These are phyloP conservation scores for Phenganax stokvisi DNA, from an alignment of 92 coral and sea anemone species.

Conservation along the genomic window DNA sequence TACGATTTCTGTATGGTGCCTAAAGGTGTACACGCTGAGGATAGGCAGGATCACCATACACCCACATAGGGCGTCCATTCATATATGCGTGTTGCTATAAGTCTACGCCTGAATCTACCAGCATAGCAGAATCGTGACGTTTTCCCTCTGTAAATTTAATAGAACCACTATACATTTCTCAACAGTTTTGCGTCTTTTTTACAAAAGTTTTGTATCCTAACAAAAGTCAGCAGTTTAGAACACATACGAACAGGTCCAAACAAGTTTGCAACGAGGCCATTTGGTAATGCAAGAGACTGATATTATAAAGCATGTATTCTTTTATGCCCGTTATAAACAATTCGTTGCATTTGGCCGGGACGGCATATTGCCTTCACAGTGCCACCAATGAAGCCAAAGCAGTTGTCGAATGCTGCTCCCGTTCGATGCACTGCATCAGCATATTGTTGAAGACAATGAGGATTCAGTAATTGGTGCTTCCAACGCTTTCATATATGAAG, in stretches of 20 bases:
- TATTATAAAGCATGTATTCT: conserved; percentile 5
- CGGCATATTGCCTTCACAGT: background rate
- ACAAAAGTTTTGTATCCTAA: too few relatives aligned
- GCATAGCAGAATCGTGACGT: background rate
- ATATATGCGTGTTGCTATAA: conserved; percentile 1
- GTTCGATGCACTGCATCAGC: conserved; percentile 19
- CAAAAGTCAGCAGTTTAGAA: too few relatives aligned
- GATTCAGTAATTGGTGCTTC: conserved; percentile 1
- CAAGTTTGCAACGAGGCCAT: conserved; percentile 14
- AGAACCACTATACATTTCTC: too few relatives aligned
- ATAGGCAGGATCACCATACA: conserved; percentile 10
- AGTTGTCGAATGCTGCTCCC: conserved; percentile 19
- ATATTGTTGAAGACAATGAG: conserved; percentile 16
- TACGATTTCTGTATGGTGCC: too few relatives aligned
- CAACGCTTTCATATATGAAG: conserved; percentile 6
- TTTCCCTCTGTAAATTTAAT: too few relatives aligned
- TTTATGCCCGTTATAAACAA: background rate
- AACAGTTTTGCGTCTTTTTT: too few relatives aligned
- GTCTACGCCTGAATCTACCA: conserved; percentile 3
- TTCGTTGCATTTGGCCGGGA: conserved; percentile 13
- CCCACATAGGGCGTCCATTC: conserved; percentile 9
- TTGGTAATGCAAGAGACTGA: conserved; percentile 15
- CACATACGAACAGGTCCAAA: background rate
- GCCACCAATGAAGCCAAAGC: conserved; percentile 12
- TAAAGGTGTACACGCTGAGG: conserved; percentile 15